Conservation (phyloP, 2,113 vertebrate genomes). For the Vombatus ursinus region DNA sequence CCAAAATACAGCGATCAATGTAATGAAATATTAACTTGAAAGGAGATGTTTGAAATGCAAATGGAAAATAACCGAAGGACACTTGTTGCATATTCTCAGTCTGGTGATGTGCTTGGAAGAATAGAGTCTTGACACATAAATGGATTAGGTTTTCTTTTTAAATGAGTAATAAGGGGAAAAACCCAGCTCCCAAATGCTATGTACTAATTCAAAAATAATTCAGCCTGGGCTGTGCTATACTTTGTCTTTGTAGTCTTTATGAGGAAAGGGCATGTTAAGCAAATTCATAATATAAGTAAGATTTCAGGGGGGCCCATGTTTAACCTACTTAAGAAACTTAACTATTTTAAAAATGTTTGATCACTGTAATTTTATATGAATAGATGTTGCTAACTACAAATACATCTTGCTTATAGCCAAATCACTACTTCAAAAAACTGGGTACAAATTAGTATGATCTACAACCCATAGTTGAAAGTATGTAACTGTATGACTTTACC, state of each 20-base stretch:
- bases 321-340: background rate
- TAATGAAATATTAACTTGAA: conserved; percentile 73
- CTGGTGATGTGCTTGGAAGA: background rate
- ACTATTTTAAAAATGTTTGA: conserved; percentile 1
- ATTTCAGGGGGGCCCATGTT: background rate
- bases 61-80: conserved; percentile 26
- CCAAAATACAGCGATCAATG: conserved; percentile 59
- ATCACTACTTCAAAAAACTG: background rate
- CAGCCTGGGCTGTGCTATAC: background rate
- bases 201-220: conserved; percentile 7
- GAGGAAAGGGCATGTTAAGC: background rate
- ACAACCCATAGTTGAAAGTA: background rate
- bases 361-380: background rate
- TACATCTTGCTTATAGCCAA: background rate
- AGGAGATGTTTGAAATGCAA: conserved; percentile 55
- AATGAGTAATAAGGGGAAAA: background rate
- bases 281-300: background rate
- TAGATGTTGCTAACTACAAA: background rate
- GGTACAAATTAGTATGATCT: background rate
- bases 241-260: conserved; percentile 7
- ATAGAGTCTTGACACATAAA: background rate
- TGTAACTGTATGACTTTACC: background rate
- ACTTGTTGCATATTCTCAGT: conserved; percentile 38
- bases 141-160: background rate
- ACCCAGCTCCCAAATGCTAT: background rate